A percentile compares a stretch with the other conserved stretches of the same genome.
Evolutionary conservation across 2,113 vertebrate species (phyloP).

Genomic region (Ibidorhyncha struthersii): DNA sequence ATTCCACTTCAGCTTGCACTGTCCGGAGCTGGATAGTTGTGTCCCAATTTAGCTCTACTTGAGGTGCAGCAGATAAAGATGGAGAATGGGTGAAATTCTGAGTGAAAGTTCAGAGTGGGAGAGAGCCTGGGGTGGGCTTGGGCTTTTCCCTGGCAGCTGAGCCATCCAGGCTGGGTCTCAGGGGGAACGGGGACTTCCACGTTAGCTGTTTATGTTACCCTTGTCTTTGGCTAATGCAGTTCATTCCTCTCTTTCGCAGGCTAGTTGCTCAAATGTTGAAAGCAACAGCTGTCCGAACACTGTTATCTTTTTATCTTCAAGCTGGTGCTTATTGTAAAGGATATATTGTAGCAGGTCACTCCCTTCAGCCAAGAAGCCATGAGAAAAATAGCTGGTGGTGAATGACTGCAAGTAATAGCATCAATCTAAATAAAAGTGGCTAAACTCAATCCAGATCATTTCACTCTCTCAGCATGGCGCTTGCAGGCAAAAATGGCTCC

Average conservation of each 20-base stretch:
- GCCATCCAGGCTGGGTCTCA: too few species aligned
- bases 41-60: not conserved
- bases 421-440: conserved; percentile 1
- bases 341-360: not conserved
- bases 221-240: not conserved
- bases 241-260: not conserved
- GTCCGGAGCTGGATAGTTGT: not conserved
- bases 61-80: not conserved
- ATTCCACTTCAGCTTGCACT: not conserved
- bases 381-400: not conserved
- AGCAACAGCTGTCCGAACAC: not conserved
- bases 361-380: not conserved
- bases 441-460: not conserved
- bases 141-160: not conserved
- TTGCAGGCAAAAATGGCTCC: conserved; percentile 7
- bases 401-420: not conserved
- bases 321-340: not conserved
- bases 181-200: not conserved
- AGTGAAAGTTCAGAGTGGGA: not conserved
- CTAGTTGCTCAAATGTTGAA: not conserved
- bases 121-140: rapidly evolving
- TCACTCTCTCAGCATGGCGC: not conserved
- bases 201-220: not conserved
- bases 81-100: not conserved
- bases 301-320: not conserved